These are phyloP conservation scores for Idaea straminata DNA, from an alignment of 2,888 invertebrate species.

Conservation along the genomic window DNA sequence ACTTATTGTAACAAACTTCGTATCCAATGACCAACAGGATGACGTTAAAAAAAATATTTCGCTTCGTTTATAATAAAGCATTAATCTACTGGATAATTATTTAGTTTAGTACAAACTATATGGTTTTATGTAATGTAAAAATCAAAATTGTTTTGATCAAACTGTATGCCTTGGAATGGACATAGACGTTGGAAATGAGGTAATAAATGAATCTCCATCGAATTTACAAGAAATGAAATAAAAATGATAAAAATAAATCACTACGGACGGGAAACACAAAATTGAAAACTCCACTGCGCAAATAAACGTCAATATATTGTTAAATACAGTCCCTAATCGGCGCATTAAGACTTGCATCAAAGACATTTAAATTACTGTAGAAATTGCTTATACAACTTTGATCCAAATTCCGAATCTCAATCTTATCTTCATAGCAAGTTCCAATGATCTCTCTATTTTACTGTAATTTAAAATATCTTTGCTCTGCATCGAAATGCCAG, in stretches of 20 bases:
- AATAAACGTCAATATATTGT: not conserved
- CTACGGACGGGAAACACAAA: conserved; percentile 78
- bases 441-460: not conserved
- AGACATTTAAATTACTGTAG: not conserved
- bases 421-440: not conserved
- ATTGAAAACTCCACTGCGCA: conserved; percentile 24
- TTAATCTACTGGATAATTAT: conserved; percentile 57
- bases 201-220: conserved; percentile 20
- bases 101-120: conserved; percentile 50
- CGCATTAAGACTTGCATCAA: not conserved
- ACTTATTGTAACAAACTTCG: conserved; percentile 55
- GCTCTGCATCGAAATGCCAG: conserved; percentile 12
- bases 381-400: not conserved
- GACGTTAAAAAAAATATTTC: conserved; percentile 60
- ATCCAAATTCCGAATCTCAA: too few species aligned
- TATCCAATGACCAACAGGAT: conserved; percentile 56
- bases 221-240: conserved; percentile 48
- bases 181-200: conserved; percentile 29
- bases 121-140: conserved; percentile 43
- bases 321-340: not conserved
- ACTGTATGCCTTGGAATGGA: conserved; percentile 62
- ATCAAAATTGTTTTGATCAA: conserved; percentile 56
- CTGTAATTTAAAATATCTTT: not conserved
- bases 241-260: conserved; percentile 54
- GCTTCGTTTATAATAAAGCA: conserved; percentile 61